phyloP scores from a whole-genome alignment of 1,140 invertebrate species.

The Meloidogyne floridensis region DNA sequence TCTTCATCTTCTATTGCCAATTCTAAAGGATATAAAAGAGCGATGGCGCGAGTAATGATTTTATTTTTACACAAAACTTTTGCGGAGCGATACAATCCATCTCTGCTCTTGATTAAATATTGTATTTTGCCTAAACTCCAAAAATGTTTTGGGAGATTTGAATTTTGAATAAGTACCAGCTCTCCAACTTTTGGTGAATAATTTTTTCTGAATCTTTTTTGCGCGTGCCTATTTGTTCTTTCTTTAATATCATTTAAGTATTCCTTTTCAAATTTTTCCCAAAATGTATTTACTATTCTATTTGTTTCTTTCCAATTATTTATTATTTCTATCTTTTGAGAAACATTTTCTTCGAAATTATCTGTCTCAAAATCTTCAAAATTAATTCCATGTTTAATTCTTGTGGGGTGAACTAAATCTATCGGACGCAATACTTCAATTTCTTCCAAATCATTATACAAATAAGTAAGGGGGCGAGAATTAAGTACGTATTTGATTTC shows the following conservation, averaged over 20 bases:
- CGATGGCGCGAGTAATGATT: background rate
- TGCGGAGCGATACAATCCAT: background rate
- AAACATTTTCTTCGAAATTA: too few species aligned
- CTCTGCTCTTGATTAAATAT: background rate
- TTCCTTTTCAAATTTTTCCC: too few species aligned
- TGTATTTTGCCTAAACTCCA: background rate
- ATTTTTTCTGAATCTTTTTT: too few species aligned
- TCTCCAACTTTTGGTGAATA: too few species aligned
- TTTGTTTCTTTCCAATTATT: too few species aligned
- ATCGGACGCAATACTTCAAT: too few species aligned
- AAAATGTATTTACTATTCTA: too few species aligned
- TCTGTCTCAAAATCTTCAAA: background rate
- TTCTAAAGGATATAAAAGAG: background rate
- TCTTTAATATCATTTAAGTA: too few species aligned
- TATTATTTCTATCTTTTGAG: too few species aligned
- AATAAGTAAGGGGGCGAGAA: background rate
- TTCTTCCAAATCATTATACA: background rate
- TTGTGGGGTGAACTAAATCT: background rate
- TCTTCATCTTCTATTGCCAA: too few species aligned
- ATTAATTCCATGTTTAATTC: background rate
- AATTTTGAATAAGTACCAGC: too few species aligned
- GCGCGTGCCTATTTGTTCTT: too few species aligned
- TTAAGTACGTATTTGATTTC: background rate
- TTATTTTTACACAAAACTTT: background rate
- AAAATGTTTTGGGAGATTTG: background rate